Evolutionary conservation across 2,113 vertebrate genomes (phyloP), one percentile per base, ranked within the genome.

Genomic region (Erythrocercus mccallii): DNA sequence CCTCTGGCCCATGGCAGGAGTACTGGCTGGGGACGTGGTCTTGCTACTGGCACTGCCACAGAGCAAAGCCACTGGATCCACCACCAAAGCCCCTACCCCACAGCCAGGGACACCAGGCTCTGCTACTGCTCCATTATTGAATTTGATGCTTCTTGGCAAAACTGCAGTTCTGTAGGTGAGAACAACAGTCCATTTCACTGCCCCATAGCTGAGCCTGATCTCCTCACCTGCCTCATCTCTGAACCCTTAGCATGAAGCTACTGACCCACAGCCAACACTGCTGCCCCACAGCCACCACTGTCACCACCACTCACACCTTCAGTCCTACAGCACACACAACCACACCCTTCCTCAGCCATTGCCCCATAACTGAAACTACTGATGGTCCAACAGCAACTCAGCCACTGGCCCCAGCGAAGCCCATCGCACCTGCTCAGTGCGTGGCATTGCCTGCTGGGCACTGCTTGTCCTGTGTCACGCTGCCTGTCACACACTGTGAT

Each of bases 391-490:
- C 13, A 80, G 61, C 15, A 2, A 45, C 62, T 23, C 19, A 91
- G 40, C 40, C 0, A 0, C 37, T 9, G 57, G 20, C 21, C 4
- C 31, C 12, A 3, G 14, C 0, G 0, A 30, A 68, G 62, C 2
- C 23, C 38, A 6, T 33, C 31, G 54, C 51, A 31, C 23, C 38
- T 12, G 1, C 5, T 22, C 0, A 0, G 56, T 19, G 45, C 2
- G 0, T 19, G 69, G n/a, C 16, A 27, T 23, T 2, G 2, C 16
- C 50, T 73, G 42, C 54, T 25, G 22, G 2, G 56, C 17, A 2
- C 27, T 61, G 40, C 51, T 19, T 5, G 22, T 13, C 0, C 0
- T 20, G 1, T 19, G 33, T 25, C n/a, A 19, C 1, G 2, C 45
- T 25, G 44, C 38, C 42, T 45, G 16, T 44, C 5, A 15, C 13